Percentiles rank a stretch among this genome's conserved stretches.
Conservation (phyloP, 1,140 invertebrate species). For the Trypoxylus dichotomus region DNA sequence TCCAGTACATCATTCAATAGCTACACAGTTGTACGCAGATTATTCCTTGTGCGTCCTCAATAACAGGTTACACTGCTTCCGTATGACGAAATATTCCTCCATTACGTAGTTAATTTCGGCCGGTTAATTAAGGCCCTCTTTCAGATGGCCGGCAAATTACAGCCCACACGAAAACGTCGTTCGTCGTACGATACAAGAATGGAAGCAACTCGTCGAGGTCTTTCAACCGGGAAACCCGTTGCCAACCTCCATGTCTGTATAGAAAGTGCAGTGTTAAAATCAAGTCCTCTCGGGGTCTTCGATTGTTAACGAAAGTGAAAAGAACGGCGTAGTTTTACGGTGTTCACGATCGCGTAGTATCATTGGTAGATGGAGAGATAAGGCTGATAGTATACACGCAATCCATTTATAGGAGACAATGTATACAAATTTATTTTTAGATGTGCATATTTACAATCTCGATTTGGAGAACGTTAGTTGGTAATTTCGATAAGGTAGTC, state of each 20-base stretch:
- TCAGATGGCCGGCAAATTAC: not conserved
- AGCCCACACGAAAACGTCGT: not conserved
- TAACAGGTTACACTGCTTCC: not conserved
- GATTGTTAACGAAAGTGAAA: constrained; percentile 7
- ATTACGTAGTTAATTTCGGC: not conserved
- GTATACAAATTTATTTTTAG: not conserved
- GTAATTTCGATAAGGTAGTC: too few species aligned
- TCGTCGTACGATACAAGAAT: not conserved
- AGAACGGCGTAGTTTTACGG: not conserved
- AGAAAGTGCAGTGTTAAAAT: not conserved
- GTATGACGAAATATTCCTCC: not conserved
- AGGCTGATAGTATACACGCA: not conserved
- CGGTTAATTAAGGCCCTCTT: not conserved
- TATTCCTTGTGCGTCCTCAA: not conserved
- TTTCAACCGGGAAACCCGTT: constrained; percentile 1
- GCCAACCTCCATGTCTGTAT: not conserved
- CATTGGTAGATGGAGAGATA: not conserved
- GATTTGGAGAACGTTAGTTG: not conserved
- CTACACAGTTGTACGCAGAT: too few species aligned
- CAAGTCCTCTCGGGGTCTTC: not conserved
- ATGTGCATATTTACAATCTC: not conserved
- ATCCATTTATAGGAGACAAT: not conserved
- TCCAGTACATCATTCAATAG: too few species aligned
- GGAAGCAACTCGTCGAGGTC: not conserved
- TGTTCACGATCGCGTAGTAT: not conserved